Base-by-base conservation (phyloP, 2,797 vertebrate genomes). In the Chrosomus eos region DNA sequence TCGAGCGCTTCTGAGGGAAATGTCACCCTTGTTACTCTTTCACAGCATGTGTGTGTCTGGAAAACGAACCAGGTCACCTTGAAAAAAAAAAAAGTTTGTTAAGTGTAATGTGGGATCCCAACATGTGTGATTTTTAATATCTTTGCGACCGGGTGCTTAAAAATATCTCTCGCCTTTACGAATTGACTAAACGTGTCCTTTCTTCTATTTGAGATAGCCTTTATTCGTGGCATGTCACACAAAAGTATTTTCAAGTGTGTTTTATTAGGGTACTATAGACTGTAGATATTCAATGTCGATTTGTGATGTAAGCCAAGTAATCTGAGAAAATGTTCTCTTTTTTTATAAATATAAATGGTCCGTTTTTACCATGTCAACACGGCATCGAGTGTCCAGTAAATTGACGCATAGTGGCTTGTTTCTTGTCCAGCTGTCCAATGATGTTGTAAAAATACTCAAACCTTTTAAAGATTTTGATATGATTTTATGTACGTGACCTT, bases 401-500 rank as follows among this genome's bases (percentile, higher is more conserved):
- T 90, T 91, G 88, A 94, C 89, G 90, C 82, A 90, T 92, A 91
- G 94, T 95, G 92, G 91, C 66, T 92, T 94, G 86, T 89, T 93
- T 92, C 92, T 93, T 95, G 93, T 94, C 88, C 55, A 87, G 89
- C 88, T 90, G 93, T 94, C 93, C 90, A 90, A 92, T 79, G 76
- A 92, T 91, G 87, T 91, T 83, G 80, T 91, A 90, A 92, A 92
- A 88, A 82, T 87, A 55, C 21, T 76, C 26, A 48, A 87, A 92
- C 68, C 88, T 93, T 95, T 93, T 5, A 81, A 91, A 86, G 89
- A 92, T 94, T 95, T 95, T 95, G 84, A 95, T 95, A 95, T 96
- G 72, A 94, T 95, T 96, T 96, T 94, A 93, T 95, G 95, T 96
- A 95, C 89, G 93, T 96, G 94, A 88, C 91, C 92, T 93, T 93